A percentile compares a stretch with the other conserved stretches of the same genome.
phyloP scores from a whole-genome alignment of 2,797 vertebrate species.

The Myotis vivesi region DNA sequence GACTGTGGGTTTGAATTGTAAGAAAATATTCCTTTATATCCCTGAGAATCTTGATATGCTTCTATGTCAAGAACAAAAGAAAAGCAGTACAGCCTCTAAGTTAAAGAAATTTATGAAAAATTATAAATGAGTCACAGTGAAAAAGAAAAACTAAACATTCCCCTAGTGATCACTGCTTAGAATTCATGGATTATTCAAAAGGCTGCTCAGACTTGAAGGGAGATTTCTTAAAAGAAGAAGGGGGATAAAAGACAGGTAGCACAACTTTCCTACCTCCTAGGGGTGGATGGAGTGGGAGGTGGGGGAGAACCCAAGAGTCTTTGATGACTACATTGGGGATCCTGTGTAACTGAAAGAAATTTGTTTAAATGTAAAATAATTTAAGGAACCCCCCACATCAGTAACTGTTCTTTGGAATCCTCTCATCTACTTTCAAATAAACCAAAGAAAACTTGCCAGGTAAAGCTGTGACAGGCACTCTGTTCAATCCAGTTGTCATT shows the following conservation, averaged over 20 bases:
- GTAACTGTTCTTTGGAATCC: not conserved
- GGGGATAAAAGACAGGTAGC: not conserved
- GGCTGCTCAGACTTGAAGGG: not conserved
- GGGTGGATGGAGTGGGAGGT: not conserved
- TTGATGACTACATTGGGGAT: not conserved
- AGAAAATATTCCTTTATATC: not conserved
- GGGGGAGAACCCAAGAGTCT: not conserved
- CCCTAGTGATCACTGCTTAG: not conserved
- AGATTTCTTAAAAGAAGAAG: not conserved
- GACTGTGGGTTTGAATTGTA: constrained; percentile 11
- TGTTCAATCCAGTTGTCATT: not conserved
- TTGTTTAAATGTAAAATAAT: constrained; percentile 47
- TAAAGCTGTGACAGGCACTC: not conserved
- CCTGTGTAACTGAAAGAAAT: constrained; percentile 3
- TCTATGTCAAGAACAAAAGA: not conserved
- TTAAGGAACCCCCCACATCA: not conserved
- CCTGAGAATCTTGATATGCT: not conserved
- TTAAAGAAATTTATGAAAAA: constrained; percentile 20
- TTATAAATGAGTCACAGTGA: constrained; percentile 32
- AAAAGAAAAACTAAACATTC: constrained; percentile 22
- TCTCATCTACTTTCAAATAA: not conserved
- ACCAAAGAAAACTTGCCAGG: constrained; percentile 18
- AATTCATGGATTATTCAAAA: not conserved
- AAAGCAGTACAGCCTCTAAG: not conserved
- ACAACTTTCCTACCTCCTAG: not conserved